Conservation (phyloP, 2,797 vertebrate species). For the Pseudotriccus pelzelni region DNA sequence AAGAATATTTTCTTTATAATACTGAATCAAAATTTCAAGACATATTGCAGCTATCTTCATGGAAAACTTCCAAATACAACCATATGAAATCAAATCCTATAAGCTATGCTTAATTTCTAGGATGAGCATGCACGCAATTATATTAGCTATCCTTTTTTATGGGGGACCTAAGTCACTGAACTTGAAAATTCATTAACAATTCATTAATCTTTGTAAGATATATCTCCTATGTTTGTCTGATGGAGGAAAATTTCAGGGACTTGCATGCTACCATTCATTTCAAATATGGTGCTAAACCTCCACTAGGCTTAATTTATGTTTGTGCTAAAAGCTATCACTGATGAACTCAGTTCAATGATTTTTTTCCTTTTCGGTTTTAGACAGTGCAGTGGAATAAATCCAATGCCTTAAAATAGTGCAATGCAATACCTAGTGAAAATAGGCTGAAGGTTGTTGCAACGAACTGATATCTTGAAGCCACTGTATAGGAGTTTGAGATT, state of each 20-base stretch:
- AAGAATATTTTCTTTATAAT: background rate
- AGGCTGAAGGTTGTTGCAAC: background rate
- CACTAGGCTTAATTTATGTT: slow-evolving; percentile 22
- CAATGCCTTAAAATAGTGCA: background rate
- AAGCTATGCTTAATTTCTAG: background rate
- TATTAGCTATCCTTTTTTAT: background rate
- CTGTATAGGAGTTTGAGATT: background rate
- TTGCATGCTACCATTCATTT: slow-evolving; percentile 22
- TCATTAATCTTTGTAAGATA: slow-evolving; percentile 25
- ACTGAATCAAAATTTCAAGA: background rate
- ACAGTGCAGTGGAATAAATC: background rate
- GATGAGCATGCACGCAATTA: background rate
- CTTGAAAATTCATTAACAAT: slow-evolving; percentile 46
- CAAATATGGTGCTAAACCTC: background rate
- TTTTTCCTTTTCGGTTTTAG: slow-evolving; percentile 6
- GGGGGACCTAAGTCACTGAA: background rate
- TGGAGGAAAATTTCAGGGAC: slow-evolving; percentile 13
- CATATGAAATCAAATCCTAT: background rate
- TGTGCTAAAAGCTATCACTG: slow-evolving; percentile 30
- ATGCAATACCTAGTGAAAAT: background rate
- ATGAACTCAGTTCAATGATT: background rate
- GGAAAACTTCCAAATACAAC: background rate
- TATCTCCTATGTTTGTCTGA: slow-evolving; percentile 15
- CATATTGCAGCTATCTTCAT: background rate
- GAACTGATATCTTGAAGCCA: background rate